Base-by-base conservation (phyloP, 2,888 invertebrate genomes). In the Orgyia antiqua region DNA sequence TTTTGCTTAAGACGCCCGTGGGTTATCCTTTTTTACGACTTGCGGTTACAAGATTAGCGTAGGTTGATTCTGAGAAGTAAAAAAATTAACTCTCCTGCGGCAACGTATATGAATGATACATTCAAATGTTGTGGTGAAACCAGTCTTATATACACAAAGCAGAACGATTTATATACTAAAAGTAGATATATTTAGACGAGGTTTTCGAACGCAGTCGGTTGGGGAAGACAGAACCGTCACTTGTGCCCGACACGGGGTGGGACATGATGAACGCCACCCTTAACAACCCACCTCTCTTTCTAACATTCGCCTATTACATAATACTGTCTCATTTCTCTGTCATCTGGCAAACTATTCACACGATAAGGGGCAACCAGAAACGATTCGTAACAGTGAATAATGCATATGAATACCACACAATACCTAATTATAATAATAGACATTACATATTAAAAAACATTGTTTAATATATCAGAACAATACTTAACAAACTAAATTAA, bases 351-450 rank as follows among this genome's bases (percentile, higher is more conserved):
- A 58, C 67, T 68, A 67, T 68, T 75, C 75, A 72, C 68, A 61
- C 56, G 36, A 39, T 47, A 36, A 72, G 75, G 78, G 78, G 72
- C 66, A 58, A 76, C 78, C 74, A 78, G 72, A 68, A 73, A 67
- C 78, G 73, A 82, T 75, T 80, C 77, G 78, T 73, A 77, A 82
- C 80, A 76, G 73, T 77, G 79, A 76, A 77, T 79, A 82, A 77
- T 79, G 71, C 76, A 74, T 78, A 68, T 68, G 66, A 75, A 68
- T 59, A 54, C 41, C 47, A 44, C 45, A 51, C 49, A 49, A 63
- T 68, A 67, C 67, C 65, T 67, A 75, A 75, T 76, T 74, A 71
- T 72, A 75, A 74, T 73, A 70, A 51, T 39, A 34, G 39, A 50
- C 50, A 54, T 47, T 43, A 39, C 44, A 45, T 40, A 44, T 35